Evolutionary conservation across 2,888 invertebrate genomes (phyloP), one percentile per base, ranked within the genome.

Genomic region (Hymenopus coronatus): DNA sequence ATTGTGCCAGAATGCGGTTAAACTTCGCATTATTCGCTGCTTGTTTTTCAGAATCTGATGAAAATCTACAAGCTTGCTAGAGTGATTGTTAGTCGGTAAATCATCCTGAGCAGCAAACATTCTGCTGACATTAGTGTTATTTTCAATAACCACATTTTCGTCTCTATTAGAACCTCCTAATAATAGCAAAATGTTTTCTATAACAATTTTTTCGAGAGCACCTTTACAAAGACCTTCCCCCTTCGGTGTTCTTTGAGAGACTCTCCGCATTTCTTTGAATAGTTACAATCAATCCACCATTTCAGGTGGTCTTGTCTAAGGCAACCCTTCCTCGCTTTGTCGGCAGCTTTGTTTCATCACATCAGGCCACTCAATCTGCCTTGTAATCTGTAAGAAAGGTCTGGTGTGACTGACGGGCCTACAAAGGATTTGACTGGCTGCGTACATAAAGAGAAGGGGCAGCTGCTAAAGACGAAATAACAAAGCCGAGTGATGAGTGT

Each of bases 341-440:
- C 86, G 81, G 86, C 30, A 28, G 14, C 81, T 15, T 81, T 70
- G 28, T 81, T 81, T 25, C 81, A 81, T 86, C 46, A 85, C 20
- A 88, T 82, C 54, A 70, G 54, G 54, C 20, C 54, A 70, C 54
- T 70, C 54, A 70, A 70, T 70, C 54, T 70, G 54, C 54, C 54
- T 70, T 84, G 84, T 86, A 88, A 88, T 88, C 87, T 88, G 88
- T 88, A 89, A 89, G 89, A 88, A 89, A 88, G 88, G 84, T 82
- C 84, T 85, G 28, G 89, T 40, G 81, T 83, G 89, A 89, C 54
- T 70, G 54, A 70, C 87, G 85, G 46, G 88, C 85, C 82, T 82
- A 89, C 89, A 89, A 89, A 87, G 88, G 88, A 89, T 28, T 85
- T 89, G 89, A 89, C 89, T 88, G 88, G 88, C 28, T 85, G 82